These are phyloP conservation scores for Ennomos erosarius DNA, from an alignment of 2,888 invertebrate species.

Conservation along the genomic window DNA sequence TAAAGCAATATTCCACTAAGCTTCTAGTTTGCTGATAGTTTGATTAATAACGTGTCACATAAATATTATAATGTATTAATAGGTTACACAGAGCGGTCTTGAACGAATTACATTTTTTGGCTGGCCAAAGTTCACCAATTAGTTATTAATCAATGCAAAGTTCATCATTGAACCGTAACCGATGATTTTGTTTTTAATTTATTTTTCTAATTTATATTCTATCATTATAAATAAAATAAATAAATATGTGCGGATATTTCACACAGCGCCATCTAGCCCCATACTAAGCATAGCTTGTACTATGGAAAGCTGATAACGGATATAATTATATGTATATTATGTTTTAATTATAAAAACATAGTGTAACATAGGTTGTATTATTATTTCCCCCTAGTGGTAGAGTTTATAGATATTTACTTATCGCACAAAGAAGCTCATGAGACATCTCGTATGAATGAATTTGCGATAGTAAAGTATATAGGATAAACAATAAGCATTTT, in stretches of 20 bases:
- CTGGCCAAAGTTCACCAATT: background rate
- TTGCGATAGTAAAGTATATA: slow-evolving; percentile 10
- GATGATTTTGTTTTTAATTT: background rate
- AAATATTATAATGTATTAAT: slow-evolving; percentile 3
- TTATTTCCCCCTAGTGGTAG: too few relatives aligned
- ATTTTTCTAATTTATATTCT: background rate
- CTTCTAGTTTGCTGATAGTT: slow-evolving; percentile 3
- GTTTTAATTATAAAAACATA: too few relatives aligned
- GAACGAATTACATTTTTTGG: background rate
- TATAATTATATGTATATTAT: too few relatives aligned
- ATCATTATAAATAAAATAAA: too few relatives aligned
- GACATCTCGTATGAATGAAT: slow-evolving; percentile 2
- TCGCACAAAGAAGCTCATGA: too few relatives aligned
- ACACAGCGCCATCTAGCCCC: too few relatives aligned
- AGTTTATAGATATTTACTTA: too few relatives aligned
- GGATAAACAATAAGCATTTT: slow-evolving; percentile 26
- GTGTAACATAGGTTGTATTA: too few relatives aligned
- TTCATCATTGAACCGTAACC: background rate
- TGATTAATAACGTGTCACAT: slow-evolving; percentile 15
- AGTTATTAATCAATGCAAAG: slow-evolving; percentile 2
- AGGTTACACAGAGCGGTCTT: slow-evolving; percentile 5
- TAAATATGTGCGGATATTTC: too few relatives aligned
- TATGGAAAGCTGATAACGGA: too few relatives aligned
- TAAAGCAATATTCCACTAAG: background rate
- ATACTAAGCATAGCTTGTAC: too few relatives aligned